These are phyloP conservation scores for Scophthalmus maximus DNA, from an alignment of 2,113 vertebrate species.

Conservation along the genomic window DNA sequence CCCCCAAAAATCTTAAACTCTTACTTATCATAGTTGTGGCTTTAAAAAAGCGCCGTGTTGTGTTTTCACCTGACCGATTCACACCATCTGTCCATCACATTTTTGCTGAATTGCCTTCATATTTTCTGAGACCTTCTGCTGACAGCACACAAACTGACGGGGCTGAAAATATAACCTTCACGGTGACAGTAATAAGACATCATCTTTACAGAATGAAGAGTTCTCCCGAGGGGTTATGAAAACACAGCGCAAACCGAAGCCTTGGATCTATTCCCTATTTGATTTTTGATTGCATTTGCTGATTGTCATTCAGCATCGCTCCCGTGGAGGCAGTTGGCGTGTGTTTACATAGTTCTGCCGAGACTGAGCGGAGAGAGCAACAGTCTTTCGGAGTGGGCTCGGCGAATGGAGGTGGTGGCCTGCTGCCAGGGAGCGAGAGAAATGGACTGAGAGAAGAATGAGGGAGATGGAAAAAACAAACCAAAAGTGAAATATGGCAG, in stretches of 20 bases:
- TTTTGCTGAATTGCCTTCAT: background rate
- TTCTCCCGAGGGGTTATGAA: conserved; percentile 6
- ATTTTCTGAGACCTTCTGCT: conserved; percentile 5
- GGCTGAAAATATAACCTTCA: background rate
- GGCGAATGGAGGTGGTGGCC: conserved; percentile 31
- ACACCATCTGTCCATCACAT: conserved; percentile 2
- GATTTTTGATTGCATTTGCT: conserved; percentile 42
- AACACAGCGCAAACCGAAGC: background rate
- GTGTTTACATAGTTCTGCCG: conserved; percentile 13
- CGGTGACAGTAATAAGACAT: conserved; percentile 23
- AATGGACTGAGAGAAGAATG: conserved; percentile 22
- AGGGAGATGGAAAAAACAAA: background rate
- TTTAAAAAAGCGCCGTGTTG: background rate
- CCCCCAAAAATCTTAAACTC: no score
- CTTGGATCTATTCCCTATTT: conserved; percentile 25
- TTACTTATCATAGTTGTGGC: background rate
- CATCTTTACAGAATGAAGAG: conserved; percentile 3
- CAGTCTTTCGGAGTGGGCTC: conserved; percentile 1
- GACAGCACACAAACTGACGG: conserved; percentile 9
- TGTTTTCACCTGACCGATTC: background rate
- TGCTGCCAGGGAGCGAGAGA: conserved; percentile 29
- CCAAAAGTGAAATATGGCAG: conserved; percentile 16
- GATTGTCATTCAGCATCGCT: conserved; percentile 27
- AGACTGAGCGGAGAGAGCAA: conserved; percentile 6
- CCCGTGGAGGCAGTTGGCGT: conserved; percentile 23